Conservation (phyloP, 2,113 vertebrate genomes). For the Porphyrio hochstetteri region DNA sequence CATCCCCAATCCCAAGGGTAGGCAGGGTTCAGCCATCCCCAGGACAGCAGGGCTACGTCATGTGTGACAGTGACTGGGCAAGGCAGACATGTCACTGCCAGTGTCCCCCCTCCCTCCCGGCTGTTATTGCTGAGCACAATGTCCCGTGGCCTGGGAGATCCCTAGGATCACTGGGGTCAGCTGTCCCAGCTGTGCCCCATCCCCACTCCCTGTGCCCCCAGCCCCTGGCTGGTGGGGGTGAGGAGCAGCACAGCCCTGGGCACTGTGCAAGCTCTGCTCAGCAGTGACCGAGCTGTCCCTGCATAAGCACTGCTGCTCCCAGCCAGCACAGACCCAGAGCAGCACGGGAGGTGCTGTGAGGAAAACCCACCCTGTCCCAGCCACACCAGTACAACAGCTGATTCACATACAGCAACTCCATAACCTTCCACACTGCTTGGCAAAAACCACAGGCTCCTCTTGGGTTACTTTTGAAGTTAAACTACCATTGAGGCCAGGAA, state of each 20-base stretch:
- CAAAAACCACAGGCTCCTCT: not conserved
- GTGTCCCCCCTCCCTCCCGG: not conserved
- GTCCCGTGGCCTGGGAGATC: not conserved
- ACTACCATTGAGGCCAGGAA: not conserved
- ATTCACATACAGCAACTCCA: not conserved
- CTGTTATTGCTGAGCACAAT: not conserved
- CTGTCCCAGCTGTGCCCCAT: not conserved
- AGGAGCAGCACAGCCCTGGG: not conserved
- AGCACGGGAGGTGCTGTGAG: fast-evolving
- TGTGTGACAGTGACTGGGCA: fast-evolving
- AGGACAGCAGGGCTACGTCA: not conserved
- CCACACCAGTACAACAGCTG: not conserved
- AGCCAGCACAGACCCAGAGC: not conserved
- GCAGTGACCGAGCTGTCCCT: not conserved
- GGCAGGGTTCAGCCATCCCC: not conserved
- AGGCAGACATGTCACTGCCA: fast-evolving
- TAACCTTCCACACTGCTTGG: not conserved
- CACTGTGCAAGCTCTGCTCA: not conserved
- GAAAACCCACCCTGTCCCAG: not conserved
- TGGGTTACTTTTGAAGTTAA: not conserved
- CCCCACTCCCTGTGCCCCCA: not conserved
- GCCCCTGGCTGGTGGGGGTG: fast-evolving
- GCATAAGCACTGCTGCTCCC: fast-evolving
- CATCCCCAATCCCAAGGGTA: fast-evolving
- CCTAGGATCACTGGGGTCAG: not conserved